Evolutionary conservation across 2,113 vertebrate species (phyloP), one percentile per base, ranked within the genome.

Genomic region (Chaenogobius annularis): DNA sequence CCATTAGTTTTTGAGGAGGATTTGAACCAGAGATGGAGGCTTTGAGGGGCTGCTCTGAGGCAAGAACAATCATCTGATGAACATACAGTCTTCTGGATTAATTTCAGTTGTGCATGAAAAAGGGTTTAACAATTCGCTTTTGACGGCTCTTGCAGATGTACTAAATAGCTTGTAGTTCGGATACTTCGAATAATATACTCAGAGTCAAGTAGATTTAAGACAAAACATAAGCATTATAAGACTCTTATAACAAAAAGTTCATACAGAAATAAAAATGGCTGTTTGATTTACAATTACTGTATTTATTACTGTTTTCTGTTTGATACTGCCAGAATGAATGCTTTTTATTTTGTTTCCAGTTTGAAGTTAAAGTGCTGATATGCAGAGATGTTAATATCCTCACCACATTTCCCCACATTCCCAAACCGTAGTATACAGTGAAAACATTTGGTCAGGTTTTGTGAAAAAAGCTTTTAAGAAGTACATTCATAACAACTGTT

Each of bases 1-100:
- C 82, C 90, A 91, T 93, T 92, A 92, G 83, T 78, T 84, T 69
- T 20, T 78, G 85, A 71, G 69, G 69, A 67, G 73, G 68, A 74
- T 68, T 56, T 13, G 73, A 52, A 50, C 62, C 46, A 71, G 69
- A 71, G 54, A 48, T 58, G 75, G 52, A 55, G 72, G 35, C 61
- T 63, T 14, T 61, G 69, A 67, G 72, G 22, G 10, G 35, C 44
- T 43, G 31, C 35, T 63, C 59, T 9, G 31, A 17, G 59, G 59
- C 59, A 62, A 26, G 7, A 37, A 19, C 31, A 62, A 62, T 37
- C 31, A 17, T 62, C 59, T 19, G 31, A 62, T 31, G 56, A 15
- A 62, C 56, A 59, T 23, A 56, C 10, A 58, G 20, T 58, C 22
- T 5, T 58, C 22, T 5, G 20, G 55, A 35, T 37, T 62, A 10